Evolutionary conservation across 2,113 vertebrate genomes (phyloP).

Genomic region (Phasianus colchicus): DNA sequence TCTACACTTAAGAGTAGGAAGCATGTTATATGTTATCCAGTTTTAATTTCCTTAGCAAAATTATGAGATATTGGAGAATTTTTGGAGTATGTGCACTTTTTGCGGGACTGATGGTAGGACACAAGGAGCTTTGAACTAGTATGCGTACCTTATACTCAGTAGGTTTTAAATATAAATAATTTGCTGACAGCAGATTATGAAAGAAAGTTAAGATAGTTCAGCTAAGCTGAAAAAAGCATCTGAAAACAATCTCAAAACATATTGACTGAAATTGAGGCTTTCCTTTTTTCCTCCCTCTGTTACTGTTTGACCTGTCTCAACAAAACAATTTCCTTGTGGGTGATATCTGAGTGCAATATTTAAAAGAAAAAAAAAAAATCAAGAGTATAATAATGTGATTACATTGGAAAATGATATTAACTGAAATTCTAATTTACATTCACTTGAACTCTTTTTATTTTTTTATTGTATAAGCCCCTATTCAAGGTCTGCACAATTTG

Average conservation of each 20-base stretch:
- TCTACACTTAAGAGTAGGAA: accelerated
- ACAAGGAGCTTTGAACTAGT: neutral
- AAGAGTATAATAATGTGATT: neutral
- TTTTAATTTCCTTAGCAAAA: neutral
- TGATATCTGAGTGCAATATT: neutral
- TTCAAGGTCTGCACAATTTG: neutral
- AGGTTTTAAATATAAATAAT: neutral
- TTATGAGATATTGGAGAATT: neutral
- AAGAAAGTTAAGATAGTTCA: neutral
- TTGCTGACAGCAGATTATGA: neutral
- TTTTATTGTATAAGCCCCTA: neutral
- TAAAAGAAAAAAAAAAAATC: neutral
- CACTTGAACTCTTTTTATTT: neutral
- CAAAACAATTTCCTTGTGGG: neutral
- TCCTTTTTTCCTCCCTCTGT: neutral
- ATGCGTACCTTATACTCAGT: neutral
- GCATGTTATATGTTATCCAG: neutral
- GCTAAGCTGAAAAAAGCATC: neutral
- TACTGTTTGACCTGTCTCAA: neutral
- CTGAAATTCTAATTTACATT: neutral
- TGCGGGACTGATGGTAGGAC: neutral
- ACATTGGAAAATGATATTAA: neutral
- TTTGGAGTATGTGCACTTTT: neutral
- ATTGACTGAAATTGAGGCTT: neutral
- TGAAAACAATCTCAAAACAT: neutral